Evolutionary conservation across 2,797 vertebrate species (phyloP), one percentile per base, ranked within the genome.

Genomic region (Pseudochirops corinnae): DNA sequence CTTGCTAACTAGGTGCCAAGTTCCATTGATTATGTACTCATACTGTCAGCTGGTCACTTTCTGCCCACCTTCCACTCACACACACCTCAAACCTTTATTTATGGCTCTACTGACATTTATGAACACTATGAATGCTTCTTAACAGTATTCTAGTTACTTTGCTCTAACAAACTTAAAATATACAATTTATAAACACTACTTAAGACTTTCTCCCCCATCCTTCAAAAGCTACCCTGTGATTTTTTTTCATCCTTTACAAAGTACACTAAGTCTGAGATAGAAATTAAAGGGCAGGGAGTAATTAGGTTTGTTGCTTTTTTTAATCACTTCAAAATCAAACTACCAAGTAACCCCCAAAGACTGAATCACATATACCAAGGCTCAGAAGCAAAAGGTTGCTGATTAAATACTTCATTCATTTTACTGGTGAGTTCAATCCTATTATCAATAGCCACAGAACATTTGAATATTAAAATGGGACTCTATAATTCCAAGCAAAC

Each of bases 391-490:
- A 93, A 26, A 31, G 92, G 62, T 31, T n/a, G 57, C 67, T 57
- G 28, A 90, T 95, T 93, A 96, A 93, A 96, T 56, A 87, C 56
- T 62, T 95, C 93, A 31, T 95, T 92, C 90, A 94, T 91, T 90
- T 93, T 56, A 96, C 92, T 57, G 90, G 60, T 57, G 95, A 95
- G 21, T 93, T 96, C 92, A 93, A 93, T 87, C 97, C 60, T 97
- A 95, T 94, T 94, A 97, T 58, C 90, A 96, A 93, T 94, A 94
- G 95, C 56, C 92, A 97, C 91, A 97, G 50, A 95, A 21, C 74
- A 97, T 74, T 56, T 24, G 50, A 93, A 95, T 96, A 96, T 90
- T 96, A 95, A 94, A 95, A 94, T 53, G 56, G 56, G 28, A 87
- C 92, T 18, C 53, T 93, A 56, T 92, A 82, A 95, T 87, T 91